phyloP scores from a whole-genome alignment of 2,113 vertebrate species.

The Cranoglanis bouderius region DNA sequence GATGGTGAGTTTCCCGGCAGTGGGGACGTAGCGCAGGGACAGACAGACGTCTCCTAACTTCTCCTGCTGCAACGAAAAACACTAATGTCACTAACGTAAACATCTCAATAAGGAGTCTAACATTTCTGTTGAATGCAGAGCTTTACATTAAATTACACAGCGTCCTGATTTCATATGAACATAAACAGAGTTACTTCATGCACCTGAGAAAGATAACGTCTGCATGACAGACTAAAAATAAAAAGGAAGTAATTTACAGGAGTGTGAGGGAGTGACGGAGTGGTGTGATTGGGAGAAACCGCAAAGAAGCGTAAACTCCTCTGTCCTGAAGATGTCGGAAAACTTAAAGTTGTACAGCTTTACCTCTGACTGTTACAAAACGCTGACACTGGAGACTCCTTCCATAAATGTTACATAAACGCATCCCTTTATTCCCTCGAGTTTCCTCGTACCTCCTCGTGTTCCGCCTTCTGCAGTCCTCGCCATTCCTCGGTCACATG shows the following conservation, averaged over 20 bases:
- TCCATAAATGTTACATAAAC: neutral
- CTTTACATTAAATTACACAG: neutral
- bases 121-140: neutral
- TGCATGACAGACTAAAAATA: neutral
- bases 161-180: neutral
- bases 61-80: slow-evolving; percentile 75
- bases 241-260: neutral
- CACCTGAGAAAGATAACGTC: neutral
- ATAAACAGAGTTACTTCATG: neutral
- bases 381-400: neutral
- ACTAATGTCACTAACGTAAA: neutral
- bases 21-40: slow-evolving; percentile 70
- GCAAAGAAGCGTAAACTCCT: neutral
- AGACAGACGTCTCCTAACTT: slow-evolving; percentile 87
- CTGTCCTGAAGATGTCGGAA: neutral
- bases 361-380: neutral
- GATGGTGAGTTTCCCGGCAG: slow-evolving; percentile 92
- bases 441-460: slow-evolving; percentile 86
- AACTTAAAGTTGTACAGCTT: neutral
- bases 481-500: slow-evolving; percentile 94
- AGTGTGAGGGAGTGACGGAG: neutral
- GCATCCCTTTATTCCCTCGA: neutral
- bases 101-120: neutral
- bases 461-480: slow-evolving; percentile 93
- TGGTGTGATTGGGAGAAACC: no score